These are phyloP conservation scores for Lamellibrachia satsuma DNA, from an alignment of 2,888 invertebrate genomes.

Conservation along the genomic window DNA sequence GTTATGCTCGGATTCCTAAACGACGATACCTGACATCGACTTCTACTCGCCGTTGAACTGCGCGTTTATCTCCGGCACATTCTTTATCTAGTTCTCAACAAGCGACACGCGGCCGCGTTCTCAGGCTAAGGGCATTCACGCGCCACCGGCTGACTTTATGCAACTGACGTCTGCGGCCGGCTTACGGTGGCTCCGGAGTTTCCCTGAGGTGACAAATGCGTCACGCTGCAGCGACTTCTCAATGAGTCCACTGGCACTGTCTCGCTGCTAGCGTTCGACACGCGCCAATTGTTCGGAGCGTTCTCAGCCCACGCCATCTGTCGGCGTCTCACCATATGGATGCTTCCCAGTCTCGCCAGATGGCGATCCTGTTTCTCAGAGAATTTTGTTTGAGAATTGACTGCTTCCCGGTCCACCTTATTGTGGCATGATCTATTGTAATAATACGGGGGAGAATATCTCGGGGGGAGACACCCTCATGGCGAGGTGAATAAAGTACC, in stretches of 20 bases:
- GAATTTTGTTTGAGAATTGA: no score
- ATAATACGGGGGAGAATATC: no score
- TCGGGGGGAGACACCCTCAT: no score
- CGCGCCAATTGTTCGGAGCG: background rate
- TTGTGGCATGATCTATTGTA: no score
- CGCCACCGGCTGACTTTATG: background rate
- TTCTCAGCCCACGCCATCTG: background rate
- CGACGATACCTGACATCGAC: no score
- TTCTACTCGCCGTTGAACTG: background rate
- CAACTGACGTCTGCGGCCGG: background rate
- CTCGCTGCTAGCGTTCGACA: background rate
- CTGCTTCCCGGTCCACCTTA: no score
- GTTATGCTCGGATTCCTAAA: background rate
- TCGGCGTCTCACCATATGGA: background rate
- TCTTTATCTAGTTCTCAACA: background rate
- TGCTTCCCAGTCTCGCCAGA: background rate
- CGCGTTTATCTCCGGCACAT: background rate
- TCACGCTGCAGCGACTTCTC: background rate
- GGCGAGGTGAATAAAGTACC: no score
- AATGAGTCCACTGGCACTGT: background rate
- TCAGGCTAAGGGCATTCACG: background rate
- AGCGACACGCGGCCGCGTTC: background rate
- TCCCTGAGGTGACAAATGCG: background rate
- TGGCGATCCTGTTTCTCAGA: background rate
- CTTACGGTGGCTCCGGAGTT: background rate